These are phyloP conservation scores for Pogonomyrmex barbatus DNA, from an alignment of 1,140 invertebrate species.

Conservation along the genomic window DNA sequence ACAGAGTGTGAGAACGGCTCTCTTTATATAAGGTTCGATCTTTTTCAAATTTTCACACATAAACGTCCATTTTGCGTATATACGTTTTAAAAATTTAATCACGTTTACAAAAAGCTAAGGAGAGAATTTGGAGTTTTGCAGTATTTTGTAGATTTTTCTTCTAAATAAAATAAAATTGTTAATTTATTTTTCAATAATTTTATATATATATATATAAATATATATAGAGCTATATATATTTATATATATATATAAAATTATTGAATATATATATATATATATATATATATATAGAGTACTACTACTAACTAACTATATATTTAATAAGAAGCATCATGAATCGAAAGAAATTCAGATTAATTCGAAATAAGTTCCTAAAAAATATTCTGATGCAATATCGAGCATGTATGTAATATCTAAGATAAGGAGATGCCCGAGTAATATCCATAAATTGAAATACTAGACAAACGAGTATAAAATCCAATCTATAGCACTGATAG, in stretches of 20 bases:
- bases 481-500: background rate
- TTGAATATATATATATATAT: too few relatives aligned
- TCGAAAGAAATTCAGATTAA: background rate
- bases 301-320: background rate
- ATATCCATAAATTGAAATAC: background rate
- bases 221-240: too few relatives aligned
- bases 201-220: background rate
- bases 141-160: background rate
- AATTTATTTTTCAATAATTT: background rate
- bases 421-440: background rate
- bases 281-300: background rate
- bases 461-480: background rate
- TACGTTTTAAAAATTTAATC: background rate
- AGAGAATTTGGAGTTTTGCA: background rate
- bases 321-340: background rate
- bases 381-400: constrained; percentile 11
- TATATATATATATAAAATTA: too few relatives aligned
- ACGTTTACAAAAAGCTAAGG: background rate
- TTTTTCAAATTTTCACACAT: background rate
- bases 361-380: background rate
- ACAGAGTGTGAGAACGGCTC: background rate
- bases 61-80: too few relatives aligned
- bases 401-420: background rate
- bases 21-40: background rate
- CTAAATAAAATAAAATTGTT: background rate